Evolutionary conservation across 1,140 invertebrate species (phyloP).

Genomic region (Drosophila truncata): DNA sequence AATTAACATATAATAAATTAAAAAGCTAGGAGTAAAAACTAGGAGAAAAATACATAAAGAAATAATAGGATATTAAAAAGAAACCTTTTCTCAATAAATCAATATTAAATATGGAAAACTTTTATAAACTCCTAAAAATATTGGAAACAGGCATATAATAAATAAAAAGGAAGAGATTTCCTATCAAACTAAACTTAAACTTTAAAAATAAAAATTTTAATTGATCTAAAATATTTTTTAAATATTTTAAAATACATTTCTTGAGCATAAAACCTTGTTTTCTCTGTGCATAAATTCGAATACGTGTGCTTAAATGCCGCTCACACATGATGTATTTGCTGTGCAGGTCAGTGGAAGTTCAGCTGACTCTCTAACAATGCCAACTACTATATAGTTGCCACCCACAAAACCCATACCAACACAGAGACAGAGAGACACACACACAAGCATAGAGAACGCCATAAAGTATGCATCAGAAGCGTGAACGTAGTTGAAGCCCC

Average conservation of each 20-base stretch:
- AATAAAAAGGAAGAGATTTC: background rate
- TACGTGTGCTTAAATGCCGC: constrained; percentile 30
- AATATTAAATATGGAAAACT: too few species aligned
- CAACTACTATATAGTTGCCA: constrained; percentile 58
- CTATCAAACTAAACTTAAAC: background rate
- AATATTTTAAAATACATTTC: background rate
- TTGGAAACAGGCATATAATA: too few species aligned
- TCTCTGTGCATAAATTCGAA: constrained; percentile 37
- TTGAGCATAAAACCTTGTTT: constrained; percentile 8
- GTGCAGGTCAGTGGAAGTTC: constrained; percentile 40
- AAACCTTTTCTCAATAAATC: too few species aligned
- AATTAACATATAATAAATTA: too few species aligned
- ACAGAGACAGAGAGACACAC: background rate
- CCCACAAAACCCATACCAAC: constrained; percentile 11
- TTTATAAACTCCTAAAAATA: too few species aligned
- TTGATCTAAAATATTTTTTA: background rate
- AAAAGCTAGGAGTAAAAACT: too few species aligned
- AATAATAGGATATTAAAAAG: too few species aligned
- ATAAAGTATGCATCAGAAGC: constrained; percentile 76
- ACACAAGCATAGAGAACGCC: background rate
- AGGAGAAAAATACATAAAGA: too few species aligned
- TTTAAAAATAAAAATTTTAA: background rate
- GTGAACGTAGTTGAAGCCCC: constrained; percentile 54
- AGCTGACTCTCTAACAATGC: constrained; percentile 48
- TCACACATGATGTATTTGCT: constrained; percentile 44